Evolutionary conservation across 2,888 invertebrate genomes (phyloP).

Genomic region (Odontocolon sp.): DNA sequence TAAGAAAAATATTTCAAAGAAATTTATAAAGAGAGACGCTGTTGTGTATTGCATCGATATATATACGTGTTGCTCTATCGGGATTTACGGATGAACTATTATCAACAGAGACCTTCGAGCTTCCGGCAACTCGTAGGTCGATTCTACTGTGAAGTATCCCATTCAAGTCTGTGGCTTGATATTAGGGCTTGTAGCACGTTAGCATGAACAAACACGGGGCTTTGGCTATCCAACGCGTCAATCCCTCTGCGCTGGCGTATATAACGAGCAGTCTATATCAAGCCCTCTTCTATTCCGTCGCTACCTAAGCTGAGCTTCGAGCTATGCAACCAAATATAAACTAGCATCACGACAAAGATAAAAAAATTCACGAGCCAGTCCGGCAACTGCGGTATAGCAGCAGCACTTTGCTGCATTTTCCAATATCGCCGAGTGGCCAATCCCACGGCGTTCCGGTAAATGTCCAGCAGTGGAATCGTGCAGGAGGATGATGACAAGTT

Average conservation of each 20-base stretch:
- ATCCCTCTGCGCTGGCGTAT: slow-evolving; percentile 22
- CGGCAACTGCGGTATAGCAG: neutral
- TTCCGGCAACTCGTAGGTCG: slow-evolving; percentile 1
- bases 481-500: slow-evolving; percentile 30
- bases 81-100: slow-evolving; percentile 46
- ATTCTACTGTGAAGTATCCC: slow-evolving; percentile 17
- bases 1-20: too few relatives aligned
- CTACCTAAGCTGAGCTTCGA: neutral
- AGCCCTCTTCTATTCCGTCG: neutral
- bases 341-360: slow-evolving; percentile 4
- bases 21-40: too few relatives aligned
- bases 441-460: slow-evolving; percentile 7
- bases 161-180: slow-evolving; percentile 63
- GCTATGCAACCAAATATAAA: slow-evolving; percentile 24
- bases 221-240: slow-evolving; percentile 36
- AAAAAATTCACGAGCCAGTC: slow-evolving; percentile 16
- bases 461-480: neutral
- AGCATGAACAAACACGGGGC: slow-evolving; percentile 74
- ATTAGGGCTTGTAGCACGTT: slow-evolving; percentile 74
- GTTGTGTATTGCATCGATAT: slow-evolving; percentile 4
- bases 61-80: slow-evolving; percentile 14
- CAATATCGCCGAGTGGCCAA: slow-evolving; percentile 39
- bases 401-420: slow-evolving; percentile 47
- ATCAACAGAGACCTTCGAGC: slow-evolving; percentile 39
- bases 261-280: neutral